Conservation (phyloP, 2,888 invertebrate species). For the Drosophila rubida region DNA sequence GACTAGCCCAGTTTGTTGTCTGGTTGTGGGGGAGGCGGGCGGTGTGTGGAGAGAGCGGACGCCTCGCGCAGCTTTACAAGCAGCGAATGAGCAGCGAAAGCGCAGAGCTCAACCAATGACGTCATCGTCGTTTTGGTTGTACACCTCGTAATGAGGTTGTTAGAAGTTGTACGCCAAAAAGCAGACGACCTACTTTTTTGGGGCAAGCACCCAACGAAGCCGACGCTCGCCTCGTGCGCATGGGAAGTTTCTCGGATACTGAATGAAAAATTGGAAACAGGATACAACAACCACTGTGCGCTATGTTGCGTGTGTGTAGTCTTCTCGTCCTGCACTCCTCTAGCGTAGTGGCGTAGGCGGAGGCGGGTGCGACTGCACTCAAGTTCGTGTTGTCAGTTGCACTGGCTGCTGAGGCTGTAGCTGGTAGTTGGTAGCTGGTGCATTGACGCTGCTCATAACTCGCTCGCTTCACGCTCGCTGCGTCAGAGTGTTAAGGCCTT, state of each 20-base stretch:
- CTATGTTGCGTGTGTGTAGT: conserved; percentile 20
- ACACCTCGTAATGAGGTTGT: conserved; percentile 74
- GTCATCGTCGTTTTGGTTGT: conserved; percentile 56
- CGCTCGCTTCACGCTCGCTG: not conserved
- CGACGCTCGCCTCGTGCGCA: conserved; percentile 41
- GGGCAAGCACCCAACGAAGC: conserved; percentile 16
- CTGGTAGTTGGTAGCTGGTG: too few species aligned
- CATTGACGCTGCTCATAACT: not conserved
- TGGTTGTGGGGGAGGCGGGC: not conserved
- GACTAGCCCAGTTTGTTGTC: not conserved
- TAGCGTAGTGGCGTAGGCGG: conserved; percentile 38
- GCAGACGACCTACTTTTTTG: conserved; percentile 71
- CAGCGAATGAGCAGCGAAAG: conserved; percentile 64
- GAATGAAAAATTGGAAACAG: conserved; percentile 76
- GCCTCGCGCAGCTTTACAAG: conserved; percentile 56
- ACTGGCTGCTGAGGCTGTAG: not conserved
- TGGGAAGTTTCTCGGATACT: conserved; percentile 55
- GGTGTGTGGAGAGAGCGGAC: not conserved
- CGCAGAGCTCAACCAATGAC: conserved; percentile 75
- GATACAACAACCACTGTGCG: conserved; percentile 36
- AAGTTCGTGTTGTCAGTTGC: conserved; percentile 43
- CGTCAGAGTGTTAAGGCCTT: not conserved
- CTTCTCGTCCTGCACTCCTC: too few species aligned
- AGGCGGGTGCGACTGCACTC: conserved; percentile 52
- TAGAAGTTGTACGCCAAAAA: conserved; percentile 67